These are phyloP conservation scores for Drosophila infuscata DNA, from an alignment of 2,888 invertebrate species.

Conservation along the genomic window DNA sequence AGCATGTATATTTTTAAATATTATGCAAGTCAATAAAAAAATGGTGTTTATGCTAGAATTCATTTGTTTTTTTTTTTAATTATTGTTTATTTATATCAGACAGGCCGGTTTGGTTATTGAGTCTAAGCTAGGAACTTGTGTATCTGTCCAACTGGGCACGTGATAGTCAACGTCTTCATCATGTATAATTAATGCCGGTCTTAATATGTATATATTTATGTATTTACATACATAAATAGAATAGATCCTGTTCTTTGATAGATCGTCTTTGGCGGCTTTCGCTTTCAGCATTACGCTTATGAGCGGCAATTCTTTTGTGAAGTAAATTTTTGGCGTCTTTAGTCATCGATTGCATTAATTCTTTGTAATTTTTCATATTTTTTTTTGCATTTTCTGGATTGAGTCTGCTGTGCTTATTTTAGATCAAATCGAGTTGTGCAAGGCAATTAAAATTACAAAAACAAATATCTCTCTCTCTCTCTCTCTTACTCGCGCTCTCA, in stretches of 20 bases:
- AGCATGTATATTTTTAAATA: slow-evolving; percentile 38
- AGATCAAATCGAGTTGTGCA: slow-evolving; percentile 47
- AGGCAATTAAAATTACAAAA: slow-evolving; percentile 15
- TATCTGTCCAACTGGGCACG: slow-evolving; percentile 11
- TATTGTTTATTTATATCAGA: slow-evolving; percentile 51
- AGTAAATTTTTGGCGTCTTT: slow-evolving; percentile 29
- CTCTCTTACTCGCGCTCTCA: neutral
- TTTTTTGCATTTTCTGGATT: slow-evolving; percentile 12
- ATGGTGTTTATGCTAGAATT: slow-evolving; percentile 47
- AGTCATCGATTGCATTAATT: slow-evolving; percentile 49
- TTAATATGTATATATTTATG: slow-evolving; percentile 13
- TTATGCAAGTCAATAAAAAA: slow-evolving; percentile 68
- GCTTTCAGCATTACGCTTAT: slow-evolving; percentile 24
- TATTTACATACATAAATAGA: slow-evolving; percentile 10
- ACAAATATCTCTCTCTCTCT: slow-evolving; percentile 23
- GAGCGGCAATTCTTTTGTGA: slow-evolving; percentile 58
- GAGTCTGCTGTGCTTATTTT: slow-evolving; percentile 35
- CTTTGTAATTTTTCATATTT: neutral
- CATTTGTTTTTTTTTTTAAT: slow-evolving; percentile 32
- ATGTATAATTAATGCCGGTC: slow-evolving; percentile 65
- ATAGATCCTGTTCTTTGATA: slow-evolving; percentile 53
- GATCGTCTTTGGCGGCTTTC: slow-evolving; percentile 18
- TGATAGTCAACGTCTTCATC: slow-evolving; percentile 26
- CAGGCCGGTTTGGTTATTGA: slow-evolving; percentile 41
- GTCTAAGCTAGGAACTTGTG: slow-evolving; percentile 19